Evolutionary conservation across 2,113 vertebrate species (phyloP), one percentile per base, ranked within the genome.

Genomic region (Nothobranchius kuhntae): DNA sequence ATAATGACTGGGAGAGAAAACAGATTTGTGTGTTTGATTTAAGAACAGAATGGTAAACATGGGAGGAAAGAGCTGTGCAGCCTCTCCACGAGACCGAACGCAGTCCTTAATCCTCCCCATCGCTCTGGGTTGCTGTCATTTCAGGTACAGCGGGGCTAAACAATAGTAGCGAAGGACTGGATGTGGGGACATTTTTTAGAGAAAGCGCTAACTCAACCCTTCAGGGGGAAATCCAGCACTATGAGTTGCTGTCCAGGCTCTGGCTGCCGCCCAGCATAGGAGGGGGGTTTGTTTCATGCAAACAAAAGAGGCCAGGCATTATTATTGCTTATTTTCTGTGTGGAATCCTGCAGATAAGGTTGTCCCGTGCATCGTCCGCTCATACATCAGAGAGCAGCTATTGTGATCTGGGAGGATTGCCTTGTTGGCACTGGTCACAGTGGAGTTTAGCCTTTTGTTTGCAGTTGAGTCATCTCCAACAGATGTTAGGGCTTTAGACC

Each of bases 271-370:
- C 69, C 51, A 9, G 66, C 75, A 83, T 81, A 70, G 77, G 21
- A 45, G 21, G 40, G 83, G 73, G 65, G 62, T 58, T 62, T 54
- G 57, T 68, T 15, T 69, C 51, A 26, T 68, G 47, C 68, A 80
- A 74, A 88, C 84, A 89, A 88, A 87, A 77, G 66, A 67, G 67
- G 75, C 54, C 63, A 77, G 73, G 73, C 62, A 13, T 89, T 75
- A 80, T 83, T 87, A 83, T 71, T 35, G 73, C 72, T 75, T 80
- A 73, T 82, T 78, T 83, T 66, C 78, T 73, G 50, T 15, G 0
- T 81, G 75, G 76, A 74, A 78, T 80, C 78, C 59, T 77, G 82
- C 71, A 77, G 87, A 86, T 87, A 85, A 85, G 85, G 85, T 86
- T 76, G 74, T 51, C 68, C 0, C 7, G 42, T 80, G 83, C 62